Conservation (phyloP, 2,797 vertebrate genomes). For the Carcharodon carcharias region DNA sequence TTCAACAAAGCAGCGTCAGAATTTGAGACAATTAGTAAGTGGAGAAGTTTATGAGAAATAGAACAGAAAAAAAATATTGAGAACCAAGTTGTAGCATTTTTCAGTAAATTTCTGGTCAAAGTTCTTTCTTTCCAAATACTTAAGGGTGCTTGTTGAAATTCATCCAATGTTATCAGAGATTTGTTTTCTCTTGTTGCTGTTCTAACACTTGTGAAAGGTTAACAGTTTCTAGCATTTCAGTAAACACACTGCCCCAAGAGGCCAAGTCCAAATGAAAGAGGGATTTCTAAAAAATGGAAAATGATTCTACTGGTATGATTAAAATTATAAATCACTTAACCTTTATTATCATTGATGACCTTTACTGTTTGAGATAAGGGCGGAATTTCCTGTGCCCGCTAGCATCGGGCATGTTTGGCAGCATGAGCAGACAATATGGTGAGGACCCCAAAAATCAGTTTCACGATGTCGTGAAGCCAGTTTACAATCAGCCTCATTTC, state of each 20-base stretch:
- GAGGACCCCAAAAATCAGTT: too few relatives aligned
- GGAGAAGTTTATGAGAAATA: not conserved
- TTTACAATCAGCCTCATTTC: too few relatives aligned
- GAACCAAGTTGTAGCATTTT: not conserved
- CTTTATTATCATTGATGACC: not conserved
- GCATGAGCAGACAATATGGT: too few relatives aligned
- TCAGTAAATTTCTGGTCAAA: not conserved
- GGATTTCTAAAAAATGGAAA: not conserved
- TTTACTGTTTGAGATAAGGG: not conserved
- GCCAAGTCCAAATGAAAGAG: not conserved
- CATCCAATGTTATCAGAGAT: not conserved
- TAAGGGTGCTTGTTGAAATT: not conserved
- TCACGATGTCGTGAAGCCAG: too few relatives aligned
- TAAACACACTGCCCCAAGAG: not conserved
- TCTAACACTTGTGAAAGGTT: not conserved
- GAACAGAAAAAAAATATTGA: not conserved
- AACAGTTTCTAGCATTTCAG: not conserved
- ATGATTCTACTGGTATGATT: not conserved
- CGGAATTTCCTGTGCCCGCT: too few relatives aligned
- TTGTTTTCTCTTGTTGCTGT: not conserved
- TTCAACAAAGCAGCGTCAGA: not conserved
- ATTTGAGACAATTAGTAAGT: not conserved
- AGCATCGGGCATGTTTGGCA: too few relatives aligned
- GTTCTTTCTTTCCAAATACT: not conserved
- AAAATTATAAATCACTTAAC: not conserved